A percentile compares a stretch with the other conserved stretches of the same genome.
phyloP scores from a whole-genome alignment of 2,888 invertebrate genomes.

The Plebejus melissa region DNA sequence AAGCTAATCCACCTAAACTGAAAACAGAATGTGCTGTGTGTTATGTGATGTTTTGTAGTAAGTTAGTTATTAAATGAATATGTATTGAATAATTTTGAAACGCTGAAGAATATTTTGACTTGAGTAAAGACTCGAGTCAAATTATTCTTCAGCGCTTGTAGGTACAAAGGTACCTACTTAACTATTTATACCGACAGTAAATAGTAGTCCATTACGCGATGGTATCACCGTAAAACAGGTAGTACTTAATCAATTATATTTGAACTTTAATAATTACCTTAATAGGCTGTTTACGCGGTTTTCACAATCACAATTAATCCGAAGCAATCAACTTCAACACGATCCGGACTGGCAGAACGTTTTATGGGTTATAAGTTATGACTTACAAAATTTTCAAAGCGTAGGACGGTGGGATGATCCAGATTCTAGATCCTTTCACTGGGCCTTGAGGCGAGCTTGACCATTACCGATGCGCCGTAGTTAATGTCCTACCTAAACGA shows the following conservation, averaged over 20 bases:
- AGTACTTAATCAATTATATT: slow-evolving; percentile 22
- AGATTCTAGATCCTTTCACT: slow-evolving; percentile 75
- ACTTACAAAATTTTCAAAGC: slow-evolving; percentile 34
- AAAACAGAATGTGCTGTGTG: not conserved
- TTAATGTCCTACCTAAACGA: slow-evolving; percentile 65
- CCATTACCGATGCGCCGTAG: slow-evolving; percentile 66
- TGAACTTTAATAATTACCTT: slow-evolving; percentile 23
- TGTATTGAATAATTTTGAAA: not conserved
- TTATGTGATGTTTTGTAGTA: not conserved
- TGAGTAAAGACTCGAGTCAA: not conserved
- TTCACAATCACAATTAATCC: slow-evolving; percentile 22
- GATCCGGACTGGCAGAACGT: not conserved
- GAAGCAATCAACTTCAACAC: not conserved
- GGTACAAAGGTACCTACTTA: too few species aligned
- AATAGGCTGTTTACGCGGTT: slow-evolving; percentile 11
- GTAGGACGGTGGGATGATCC: slow-evolving; percentile 64
- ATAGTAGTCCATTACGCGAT: slow-evolving; percentile 8
- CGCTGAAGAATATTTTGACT: not conserved
- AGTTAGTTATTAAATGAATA: not conserved
- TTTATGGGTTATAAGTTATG: slow-evolving; percentile 10
- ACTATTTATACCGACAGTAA: not conserved
- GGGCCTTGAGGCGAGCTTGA: slow-evolving; percentile 67
- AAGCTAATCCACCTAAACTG: not conserved
- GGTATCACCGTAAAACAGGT: slow-evolving; percentile 14
- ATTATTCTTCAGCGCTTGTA: too few species aligned